These are phyloP conservation scores for Helicolenus hilgendorfi DNA, from an alignment of 2,797 vertebrate species.

Conservation along the genomic window DNA sequence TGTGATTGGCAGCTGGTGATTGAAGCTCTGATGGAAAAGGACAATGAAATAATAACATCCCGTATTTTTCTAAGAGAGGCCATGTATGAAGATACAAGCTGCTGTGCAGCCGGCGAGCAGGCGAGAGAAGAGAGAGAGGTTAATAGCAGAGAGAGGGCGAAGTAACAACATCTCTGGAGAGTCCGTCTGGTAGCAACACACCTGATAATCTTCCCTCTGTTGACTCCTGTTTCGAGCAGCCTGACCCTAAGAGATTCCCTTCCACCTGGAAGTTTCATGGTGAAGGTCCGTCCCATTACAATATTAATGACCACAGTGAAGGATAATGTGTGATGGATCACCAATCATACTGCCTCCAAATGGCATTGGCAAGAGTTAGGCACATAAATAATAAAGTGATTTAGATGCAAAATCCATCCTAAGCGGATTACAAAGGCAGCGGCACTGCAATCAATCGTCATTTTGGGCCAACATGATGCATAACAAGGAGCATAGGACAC, in stretches of 20 bases:
- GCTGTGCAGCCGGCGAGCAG: conserved; percentile 14
- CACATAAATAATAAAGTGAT: conserved; percentile 89
- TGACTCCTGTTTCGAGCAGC: conserved; percentile 52
- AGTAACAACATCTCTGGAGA: conserved; percentile 83
- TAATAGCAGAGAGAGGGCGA: conserved; percentile 55
- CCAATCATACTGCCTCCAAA: conserved; percentile 83
- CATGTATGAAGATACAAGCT: conserved; percentile 50
- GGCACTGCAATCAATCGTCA: conserved; percentile 87
- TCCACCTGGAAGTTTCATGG: conserved; percentile 75
- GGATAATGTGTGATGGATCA: conserved; percentile 90
- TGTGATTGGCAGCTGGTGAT: conserved; percentile 79
- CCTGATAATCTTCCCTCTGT: conserved; percentile 59
- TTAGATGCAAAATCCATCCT: conserved; percentile 90
- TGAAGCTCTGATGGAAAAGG: conserved; percentile 76
- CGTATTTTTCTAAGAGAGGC: conserved; percentile 55
- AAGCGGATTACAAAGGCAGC: conserved; percentile 88
- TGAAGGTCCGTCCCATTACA: conserved; percentile 82
- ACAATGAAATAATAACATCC: conserved; percentile 74
- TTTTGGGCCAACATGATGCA: conserved; percentile 84
- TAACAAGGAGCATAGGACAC: conserved; percentile 70
- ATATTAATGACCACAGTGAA: conserved; percentile 83
- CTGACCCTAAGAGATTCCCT: conserved; percentile 51
- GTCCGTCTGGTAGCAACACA: conserved; percentile 43
- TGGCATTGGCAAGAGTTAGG: conserved; percentile 81
- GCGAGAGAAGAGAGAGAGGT: conserved; percentile 35